Evolutionary conservation across 2,888 invertebrate genomes (phyloP), one percentile per base, ranked within the genome.

Genomic region (Copidosoma aretas): DNA sequence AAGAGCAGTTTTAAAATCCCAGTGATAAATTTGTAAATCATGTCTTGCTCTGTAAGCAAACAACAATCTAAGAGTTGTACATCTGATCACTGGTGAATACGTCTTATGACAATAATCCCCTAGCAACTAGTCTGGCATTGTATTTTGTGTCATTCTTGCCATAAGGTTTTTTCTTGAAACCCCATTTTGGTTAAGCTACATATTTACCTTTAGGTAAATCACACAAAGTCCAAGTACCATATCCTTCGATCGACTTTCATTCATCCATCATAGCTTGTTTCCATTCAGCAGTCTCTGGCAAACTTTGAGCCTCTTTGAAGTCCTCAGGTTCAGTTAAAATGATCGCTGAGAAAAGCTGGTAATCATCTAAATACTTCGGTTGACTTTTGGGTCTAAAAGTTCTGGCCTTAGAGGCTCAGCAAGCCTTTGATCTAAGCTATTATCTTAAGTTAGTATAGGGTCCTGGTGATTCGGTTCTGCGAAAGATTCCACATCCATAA

Each of bases 31-130:
- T 14, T 54, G 15, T 22, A 54, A 19, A 24, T 25, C 22, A 8
- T 24, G 3, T 10, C 4, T 54, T 1, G 24, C 68, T 21, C 60
- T 39, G 3, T 64, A 51, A 19, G 70, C 67, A 24, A 71, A 57
- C 52, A 71, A 41, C 15, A 71, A 41, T 58, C 68, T 64, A 19
- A 71, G 49, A 17, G 61, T 60, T 21, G 60, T 46, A 32, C 60
- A 60, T 25, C 61, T 64, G 24, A 71, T 61, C 10, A 71, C 68
- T 17, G 71, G 67, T 41, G 71, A 64, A 57, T 56, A 57, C 24
- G 71, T 71, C 25, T 71, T 8, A 32, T 32, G n/a, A n/a, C n/a
- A n/a, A n/a, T n/a, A n/a, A 32, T 32, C 32, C 32, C 8, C 32
- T 32, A 32, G 32, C 32, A 32, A 32, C 32, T 5, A 32, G 32